These are phyloP conservation scores for Melanotaenia trifasciata DNA, from an alignment of 2,797 vertebrate species.

Conservation along the genomic window DNA sequence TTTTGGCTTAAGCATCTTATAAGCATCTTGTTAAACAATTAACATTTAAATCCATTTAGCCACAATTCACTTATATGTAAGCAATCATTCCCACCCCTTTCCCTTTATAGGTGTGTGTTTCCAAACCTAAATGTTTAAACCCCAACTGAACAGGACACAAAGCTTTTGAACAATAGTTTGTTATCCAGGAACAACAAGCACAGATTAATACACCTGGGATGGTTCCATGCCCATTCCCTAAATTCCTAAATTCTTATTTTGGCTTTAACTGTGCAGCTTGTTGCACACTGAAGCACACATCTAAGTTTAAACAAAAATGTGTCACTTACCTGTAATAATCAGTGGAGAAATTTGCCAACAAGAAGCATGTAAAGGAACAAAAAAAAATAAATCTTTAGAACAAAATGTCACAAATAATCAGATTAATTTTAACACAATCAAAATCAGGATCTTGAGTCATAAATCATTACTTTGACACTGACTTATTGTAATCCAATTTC, in stretches of 20 bases:
- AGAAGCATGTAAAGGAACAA: conserved; percentile 31
- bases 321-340: conserved; percentile 67
- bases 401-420: conserved; percentile 14
- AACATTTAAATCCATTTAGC: neutral
- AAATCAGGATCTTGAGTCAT: neutral
- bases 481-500: neutral
- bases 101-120: neutral
- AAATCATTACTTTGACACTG: neutral
- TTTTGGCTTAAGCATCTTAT: neutral
- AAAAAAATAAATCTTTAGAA: conserved; percentile 31
- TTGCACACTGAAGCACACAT: conserved; percentile 14
- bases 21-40: neutral
- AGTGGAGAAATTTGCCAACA: conserved; percentile 12
- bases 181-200: too few species aligned
- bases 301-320: neutral
- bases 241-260: too few species aligned
- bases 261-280: too few species aligned
- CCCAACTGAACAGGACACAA: neutral
- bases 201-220: too few species aligned
- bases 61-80: neutral
- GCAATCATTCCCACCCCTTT: neutral
- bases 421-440: conserved; percentile 15
- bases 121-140: neutral
- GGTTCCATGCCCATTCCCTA: too few species aligned
- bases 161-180: neutral